phyloP scores from a whole-genome alignment of 2,888 invertebrate species.

The Theretra japonica region DNA sequence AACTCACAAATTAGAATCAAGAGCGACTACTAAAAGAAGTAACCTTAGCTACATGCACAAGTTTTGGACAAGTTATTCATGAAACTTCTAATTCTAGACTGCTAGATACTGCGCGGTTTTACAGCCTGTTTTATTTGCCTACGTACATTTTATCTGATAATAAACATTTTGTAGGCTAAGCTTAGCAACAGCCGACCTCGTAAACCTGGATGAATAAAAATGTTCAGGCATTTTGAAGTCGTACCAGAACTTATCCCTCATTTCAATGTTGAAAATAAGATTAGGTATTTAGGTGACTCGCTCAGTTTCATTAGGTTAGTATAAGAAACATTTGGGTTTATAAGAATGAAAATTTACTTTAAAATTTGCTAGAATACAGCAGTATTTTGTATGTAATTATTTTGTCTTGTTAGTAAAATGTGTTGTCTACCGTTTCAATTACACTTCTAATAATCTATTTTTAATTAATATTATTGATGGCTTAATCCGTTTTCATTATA shows the following conservation, averaged over 20 bases:
- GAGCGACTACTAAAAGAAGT: neutral
- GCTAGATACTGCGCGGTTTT: conserved; percentile 14
- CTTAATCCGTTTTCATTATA: no score
- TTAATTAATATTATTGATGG: no score
- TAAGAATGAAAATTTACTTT: neutral
- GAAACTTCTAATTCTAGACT: conserved; percentile 4
- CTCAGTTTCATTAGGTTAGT: neutral
- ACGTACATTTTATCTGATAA: conserved; percentile 36
- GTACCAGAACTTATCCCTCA: neutral
- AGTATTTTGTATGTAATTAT: no score
- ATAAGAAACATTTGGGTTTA: neutral
- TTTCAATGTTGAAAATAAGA: neutral
- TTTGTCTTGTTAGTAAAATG: no score
- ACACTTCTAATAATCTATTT: no score
- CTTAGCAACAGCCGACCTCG: conserved; percentile 36
- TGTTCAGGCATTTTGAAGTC: neutral
- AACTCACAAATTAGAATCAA: neutral
- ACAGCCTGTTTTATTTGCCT: conserved; percentile 34
- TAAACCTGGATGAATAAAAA: conserved; percentile 36
- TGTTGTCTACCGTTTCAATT: no score
- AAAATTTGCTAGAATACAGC: no score
- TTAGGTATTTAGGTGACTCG: neutral
- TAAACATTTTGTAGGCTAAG: conserved; percentile 38
- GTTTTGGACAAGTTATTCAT: neutral
- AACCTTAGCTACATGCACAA: neutral